A percentile compares a stretch with the other conserved stretches of the same genome.
Conservation (phyloP, 1,140 invertebrate genomes). For the Leucophenga varia region DNA sequence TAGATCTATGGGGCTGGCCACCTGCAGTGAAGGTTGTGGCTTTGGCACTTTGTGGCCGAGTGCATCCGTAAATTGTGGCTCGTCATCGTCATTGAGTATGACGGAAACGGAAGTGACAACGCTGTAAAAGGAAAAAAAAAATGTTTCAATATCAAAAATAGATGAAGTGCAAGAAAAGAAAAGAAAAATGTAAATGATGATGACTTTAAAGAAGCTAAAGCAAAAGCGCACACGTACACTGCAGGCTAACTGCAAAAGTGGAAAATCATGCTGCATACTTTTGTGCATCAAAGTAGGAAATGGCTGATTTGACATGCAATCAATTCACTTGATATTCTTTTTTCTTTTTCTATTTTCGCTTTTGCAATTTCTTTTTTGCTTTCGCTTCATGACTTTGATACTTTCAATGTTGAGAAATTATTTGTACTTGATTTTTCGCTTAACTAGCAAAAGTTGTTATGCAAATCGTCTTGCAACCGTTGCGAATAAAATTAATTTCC, state of each 20-base stretch:
- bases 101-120: slow-evolving; percentile 65
- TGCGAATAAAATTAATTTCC: no score
- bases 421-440: no score
- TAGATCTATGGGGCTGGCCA: slow-evolving; percentile 74
- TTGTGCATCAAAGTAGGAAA: slow-evolving; percentile 22
- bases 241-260: slow-evolving; percentile 4
- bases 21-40: slow-evolving; percentile 59
- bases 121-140: slow-evolving; percentile 51
- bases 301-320: slow-evolving; percentile 1
- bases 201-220: slow-evolving; percentile 19
- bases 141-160: no score
- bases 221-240: slow-evolving; percentile 13
- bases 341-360: no score
- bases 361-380: no score
- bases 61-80: slow-evolving; percentile 64
- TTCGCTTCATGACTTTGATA: no score
- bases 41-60: slow-evolving; percentile 63
- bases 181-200: slow-evolving; percentile 16
- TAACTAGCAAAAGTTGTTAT: no score
- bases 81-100: slow-evolving; percentile 62
- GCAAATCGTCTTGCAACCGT: no score
- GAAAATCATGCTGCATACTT: slow-evolving; percentile 36
- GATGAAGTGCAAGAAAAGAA: background rate
- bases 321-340: no score
- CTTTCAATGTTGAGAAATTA: no score